Evolutionary conservation across 2,888 invertebrate genomes (phyloP).

Genomic region (Drosophila seclusa): DNA sequence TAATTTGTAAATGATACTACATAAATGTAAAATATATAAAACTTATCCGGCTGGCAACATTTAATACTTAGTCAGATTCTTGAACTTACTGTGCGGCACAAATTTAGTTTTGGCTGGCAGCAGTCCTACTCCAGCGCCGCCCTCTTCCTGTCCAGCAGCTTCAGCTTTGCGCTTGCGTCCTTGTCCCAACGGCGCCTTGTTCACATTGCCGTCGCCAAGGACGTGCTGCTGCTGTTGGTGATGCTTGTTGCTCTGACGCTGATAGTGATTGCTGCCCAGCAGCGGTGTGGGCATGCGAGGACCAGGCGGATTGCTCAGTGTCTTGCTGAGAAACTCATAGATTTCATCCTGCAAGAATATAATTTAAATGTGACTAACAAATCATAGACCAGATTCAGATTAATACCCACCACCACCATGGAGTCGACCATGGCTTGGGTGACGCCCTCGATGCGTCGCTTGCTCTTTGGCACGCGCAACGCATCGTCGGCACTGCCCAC

Average conservation of each 20-base stretch:
- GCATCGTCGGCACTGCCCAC: slow-evolving; percentile 93
- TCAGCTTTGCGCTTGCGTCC: slow-evolving; percentile 86
- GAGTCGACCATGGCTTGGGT: slow-evolving; percentile 93
- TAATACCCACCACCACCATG: slow-evolving; percentile 87
- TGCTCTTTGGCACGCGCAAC: slow-evolving; percentile 89
- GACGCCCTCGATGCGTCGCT: slow-evolving; percentile 90
- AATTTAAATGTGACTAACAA: not conserved
- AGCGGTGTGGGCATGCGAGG: slow-evolving; percentile 82
- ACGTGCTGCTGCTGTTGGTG: slow-evolving; percentile 44
- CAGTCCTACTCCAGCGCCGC: slow-evolving; percentile 58
- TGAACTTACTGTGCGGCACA: slow-evolving; percentile 67
- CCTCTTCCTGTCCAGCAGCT: slow-evolving; percentile 84
- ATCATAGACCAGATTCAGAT: not conserved
- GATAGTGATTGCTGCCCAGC: slow-evolving; percentile 48
- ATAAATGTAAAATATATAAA: not conserved
- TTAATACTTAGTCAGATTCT: not conserved
- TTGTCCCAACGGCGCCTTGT: slow-evolving; percentile 45
- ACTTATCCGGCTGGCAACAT: not conserved
- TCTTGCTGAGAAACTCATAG: slow-evolving; percentile 88
- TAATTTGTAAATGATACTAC: not conserved
- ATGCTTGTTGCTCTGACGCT: slow-evolving; percentile 41
- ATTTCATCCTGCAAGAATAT: slow-evolving; percentile 86
- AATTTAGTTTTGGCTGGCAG: slow-evolving; percentile 72
- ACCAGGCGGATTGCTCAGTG: slow-evolving; percentile 87
- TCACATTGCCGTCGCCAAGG: slow-evolving; percentile 46